Evolutionary conservation across 2,113 vertebrate species (phyloP).

Genomic region (Hydropotes inermis): DNA sequence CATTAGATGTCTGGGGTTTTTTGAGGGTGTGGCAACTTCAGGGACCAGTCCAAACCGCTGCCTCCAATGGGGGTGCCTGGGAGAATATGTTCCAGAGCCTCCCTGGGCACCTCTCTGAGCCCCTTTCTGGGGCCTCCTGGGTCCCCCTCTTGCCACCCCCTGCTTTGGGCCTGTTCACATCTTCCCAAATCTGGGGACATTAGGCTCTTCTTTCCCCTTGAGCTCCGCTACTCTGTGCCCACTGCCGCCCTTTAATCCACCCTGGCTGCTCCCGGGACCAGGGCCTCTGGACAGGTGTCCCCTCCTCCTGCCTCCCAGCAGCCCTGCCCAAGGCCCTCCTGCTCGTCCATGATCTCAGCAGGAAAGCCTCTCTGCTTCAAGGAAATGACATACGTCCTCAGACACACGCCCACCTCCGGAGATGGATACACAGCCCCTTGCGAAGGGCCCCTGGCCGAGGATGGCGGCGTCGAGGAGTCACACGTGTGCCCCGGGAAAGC

Average conservation of each 20-base stretch:
- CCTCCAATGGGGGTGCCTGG: too few relatives aligned
- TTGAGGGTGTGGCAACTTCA: background rate
- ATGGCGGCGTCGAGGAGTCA: background rate
- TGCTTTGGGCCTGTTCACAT: background rate
- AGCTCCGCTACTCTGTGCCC: background rate
- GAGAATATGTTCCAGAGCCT: background rate
- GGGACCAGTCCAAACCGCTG: background rate
- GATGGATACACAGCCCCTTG: too few relatives aligned
- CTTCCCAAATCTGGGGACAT: background rate
- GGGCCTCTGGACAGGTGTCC: background rate
- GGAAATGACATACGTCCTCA: background rate
- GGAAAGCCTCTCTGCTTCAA: background rate
- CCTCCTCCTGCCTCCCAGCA: fast-evolving
- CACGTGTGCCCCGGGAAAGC: background rate
- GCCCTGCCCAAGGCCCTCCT: background rate
- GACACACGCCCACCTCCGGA: background rate
- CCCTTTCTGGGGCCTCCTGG: background rate
- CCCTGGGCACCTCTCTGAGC: background rate
- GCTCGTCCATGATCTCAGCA: background rate
- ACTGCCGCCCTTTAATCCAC: background rate
- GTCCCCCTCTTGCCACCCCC: background rate
- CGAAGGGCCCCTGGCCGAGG: fast-evolving
- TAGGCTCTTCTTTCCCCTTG: background rate
- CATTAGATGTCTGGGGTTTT: background rate
- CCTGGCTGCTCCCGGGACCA: too few relatives aligned